phyloP scores from a whole-genome alignment of 2,113 vertebrate species.

The Pseudorectes ferrugineus region DNA sequence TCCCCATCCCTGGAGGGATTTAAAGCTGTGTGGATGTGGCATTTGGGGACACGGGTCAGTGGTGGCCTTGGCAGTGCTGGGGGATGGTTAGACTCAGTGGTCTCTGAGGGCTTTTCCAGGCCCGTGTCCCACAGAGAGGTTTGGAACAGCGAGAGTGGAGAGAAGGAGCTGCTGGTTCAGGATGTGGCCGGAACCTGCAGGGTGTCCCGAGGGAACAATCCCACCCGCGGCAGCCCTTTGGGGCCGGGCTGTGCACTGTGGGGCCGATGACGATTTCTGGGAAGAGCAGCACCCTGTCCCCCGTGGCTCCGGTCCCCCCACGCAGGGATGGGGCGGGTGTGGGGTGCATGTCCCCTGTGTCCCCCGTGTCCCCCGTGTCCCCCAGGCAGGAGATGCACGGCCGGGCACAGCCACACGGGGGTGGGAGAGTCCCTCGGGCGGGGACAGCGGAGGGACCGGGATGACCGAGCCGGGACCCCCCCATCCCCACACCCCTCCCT shows the following conservation, averaged over 20 bases:
- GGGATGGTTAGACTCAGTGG: neutral
- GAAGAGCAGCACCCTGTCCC: too few species aligned
- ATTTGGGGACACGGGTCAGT: too few species aligned
- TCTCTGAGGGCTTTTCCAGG: neutral
- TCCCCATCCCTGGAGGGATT: neutral
- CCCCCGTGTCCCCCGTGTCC: too few species aligned
- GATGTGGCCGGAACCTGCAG: neutral
- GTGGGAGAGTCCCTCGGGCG: neutral
- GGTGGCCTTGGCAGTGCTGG: neutral
- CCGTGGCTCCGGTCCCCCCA: neutral
- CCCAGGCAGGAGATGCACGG: neutral
- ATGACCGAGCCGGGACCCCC: neutral
- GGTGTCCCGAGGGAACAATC: too few species aligned
- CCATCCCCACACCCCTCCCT: neutral
- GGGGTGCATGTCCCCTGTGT: neutral
- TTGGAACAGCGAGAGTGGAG: neutral
- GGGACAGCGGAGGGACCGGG: neutral
- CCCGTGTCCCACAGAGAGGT: neutral
- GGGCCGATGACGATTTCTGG: neutral
- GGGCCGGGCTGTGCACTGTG: neutral
- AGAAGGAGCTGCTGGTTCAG: neutral
- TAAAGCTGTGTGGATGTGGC: neutral
- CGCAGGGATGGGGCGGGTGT: neutral
- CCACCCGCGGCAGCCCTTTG: neutral
- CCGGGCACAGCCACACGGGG: neutral